Percentiles rank a stretch among this genome's conserved stretches.
phyloP scores from a whole-genome alignment of 2,113 vertebrate genomes.

The Rhombomys opimus region DNA sequence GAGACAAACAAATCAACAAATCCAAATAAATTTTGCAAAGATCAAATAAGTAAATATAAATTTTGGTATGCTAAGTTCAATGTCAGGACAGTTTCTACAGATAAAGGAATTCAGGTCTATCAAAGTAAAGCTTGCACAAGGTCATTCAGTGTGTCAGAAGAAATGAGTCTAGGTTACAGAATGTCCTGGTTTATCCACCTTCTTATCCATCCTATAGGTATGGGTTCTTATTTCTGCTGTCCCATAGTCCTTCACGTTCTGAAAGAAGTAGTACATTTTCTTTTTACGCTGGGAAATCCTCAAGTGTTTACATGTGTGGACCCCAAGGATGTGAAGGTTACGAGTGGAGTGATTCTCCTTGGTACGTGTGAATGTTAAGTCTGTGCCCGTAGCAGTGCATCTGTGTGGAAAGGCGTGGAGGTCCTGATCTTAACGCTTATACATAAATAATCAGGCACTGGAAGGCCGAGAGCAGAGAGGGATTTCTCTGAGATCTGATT shows the following conservation, averaged over 20 bases:
- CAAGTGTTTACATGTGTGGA: not conserved
- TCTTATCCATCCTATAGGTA: not conserved
- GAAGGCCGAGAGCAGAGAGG: not conserved
- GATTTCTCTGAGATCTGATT: not conserved
- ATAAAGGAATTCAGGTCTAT: not conserved
- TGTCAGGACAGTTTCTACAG: not conserved
- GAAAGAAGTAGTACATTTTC: not conserved
- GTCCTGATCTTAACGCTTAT: not conserved
- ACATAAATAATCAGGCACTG: not conserved
- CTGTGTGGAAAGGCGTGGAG: not conserved
- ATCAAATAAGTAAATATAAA: not conserved
- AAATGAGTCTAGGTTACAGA: not conserved
- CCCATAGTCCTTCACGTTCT: not conserved
- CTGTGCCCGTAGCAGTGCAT: not conserved
- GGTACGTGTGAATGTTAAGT: too few species aligned
- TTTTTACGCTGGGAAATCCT: not conserved
- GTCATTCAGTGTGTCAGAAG: not conserved
- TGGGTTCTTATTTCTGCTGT: not conserved
- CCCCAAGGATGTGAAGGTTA: not conserved
- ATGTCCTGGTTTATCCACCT: not conserved
- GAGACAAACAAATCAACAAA: slow-evolving; percentile 33
- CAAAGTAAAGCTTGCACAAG: not conserved
- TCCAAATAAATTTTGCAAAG: slow-evolving; percentile 51
- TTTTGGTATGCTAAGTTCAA: not conserved
- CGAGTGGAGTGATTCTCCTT: not conserved